Percentiles rank a stretch among this genome's conserved stretches.
Conservation (phyloP, 2,797 vertebrate genomes). For the Sus cebifrons region DNA sequence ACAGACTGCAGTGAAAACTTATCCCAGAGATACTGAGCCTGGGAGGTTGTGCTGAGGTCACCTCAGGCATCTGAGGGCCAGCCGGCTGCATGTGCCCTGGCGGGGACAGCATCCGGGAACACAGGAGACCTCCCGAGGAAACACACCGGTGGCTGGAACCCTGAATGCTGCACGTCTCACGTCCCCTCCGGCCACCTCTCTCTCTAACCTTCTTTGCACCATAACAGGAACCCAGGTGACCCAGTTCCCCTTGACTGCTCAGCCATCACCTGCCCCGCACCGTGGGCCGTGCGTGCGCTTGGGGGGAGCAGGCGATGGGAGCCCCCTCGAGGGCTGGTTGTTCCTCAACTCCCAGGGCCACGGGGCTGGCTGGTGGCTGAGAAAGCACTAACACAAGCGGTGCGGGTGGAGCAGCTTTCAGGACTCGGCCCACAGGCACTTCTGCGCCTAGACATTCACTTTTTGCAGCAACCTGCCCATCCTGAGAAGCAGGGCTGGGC, state of each 20-base stretch:
- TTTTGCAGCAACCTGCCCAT: neutral
- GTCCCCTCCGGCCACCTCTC: accelerated
- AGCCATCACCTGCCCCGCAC: neutral
- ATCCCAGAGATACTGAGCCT: neutral
- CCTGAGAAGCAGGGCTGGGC: accelerated
- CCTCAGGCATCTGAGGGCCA: neutral
- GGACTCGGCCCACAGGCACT: neutral
- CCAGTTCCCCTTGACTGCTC: neutral
- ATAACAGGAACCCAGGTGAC: neutral
- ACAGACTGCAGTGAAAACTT: neutral
- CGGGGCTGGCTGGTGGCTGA: neutral
- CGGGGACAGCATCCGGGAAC: neutral
- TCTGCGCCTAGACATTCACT: accelerated
- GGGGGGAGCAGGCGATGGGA: accelerated
- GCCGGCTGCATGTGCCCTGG: neutral
- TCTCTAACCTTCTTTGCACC: neutral
- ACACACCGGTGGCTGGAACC: neutral
- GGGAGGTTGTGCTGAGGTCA: slow-evolving; percentile 29
- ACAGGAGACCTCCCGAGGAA: neutral
- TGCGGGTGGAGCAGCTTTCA: accelerated
- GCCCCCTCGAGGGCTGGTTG: neutral
- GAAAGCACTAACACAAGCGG: neutral
- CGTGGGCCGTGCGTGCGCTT: neutral
- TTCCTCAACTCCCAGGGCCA: neutral
- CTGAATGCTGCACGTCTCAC: accelerated